Conservation (phyloP, 2,113 vertebrate genomes). For the Xyrauchen texanus region DNA sequence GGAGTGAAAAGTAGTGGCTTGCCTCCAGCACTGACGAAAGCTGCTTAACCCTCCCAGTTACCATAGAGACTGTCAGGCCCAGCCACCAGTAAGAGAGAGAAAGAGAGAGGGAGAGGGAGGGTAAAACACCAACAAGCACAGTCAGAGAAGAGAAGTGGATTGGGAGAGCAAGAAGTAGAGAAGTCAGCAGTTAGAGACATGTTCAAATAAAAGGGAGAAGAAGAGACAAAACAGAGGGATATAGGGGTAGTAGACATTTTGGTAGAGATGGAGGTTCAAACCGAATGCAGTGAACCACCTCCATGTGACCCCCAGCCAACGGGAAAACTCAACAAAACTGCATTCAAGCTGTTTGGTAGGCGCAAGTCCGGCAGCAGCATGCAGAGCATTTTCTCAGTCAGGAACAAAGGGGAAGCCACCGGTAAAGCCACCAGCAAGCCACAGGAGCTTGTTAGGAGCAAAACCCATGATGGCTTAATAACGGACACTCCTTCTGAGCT, state of each 20-base stretch:
- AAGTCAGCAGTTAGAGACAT: constrained; percentile 56
- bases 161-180: constrained; percentile 38
- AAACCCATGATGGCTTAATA: constrained; percentile 88
- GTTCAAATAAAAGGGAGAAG: constrained; percentile 47
- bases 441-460: constrained; percentile 85
- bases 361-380: constrained; percentile 84
- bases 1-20: constrained; percentile 75
- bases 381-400: constrained; percentile 92
- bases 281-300: constrained; percentile 83
- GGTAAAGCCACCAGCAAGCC: constrained; percentile 69
- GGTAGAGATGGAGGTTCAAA: constrained; percentile 85
- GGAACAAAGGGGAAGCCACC: constrained; percentile 84
- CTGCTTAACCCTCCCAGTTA: constrained; percentile 86
- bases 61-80: constrained; percentile 89
- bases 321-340: constrained; percentile 94
- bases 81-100: constrained; percentile 68
- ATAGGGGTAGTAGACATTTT: constrained; percentile 18
- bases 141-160: constrained; percentile 54
- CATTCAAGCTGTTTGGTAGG: constrained; percentile 94
- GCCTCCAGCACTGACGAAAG: constrained; percentile 84
- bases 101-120: constrained; percentile 43
- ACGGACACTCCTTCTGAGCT: constrained; percentile 70
- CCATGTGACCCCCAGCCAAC: constrained; percentile 81
- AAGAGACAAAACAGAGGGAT: constrained; percentile 32
- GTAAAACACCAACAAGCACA: constrained; percentile 67